Base-by-base conservation (phyloP, 2,888 invertebrate species). In the Eupithecia subfuscata region DNA sequence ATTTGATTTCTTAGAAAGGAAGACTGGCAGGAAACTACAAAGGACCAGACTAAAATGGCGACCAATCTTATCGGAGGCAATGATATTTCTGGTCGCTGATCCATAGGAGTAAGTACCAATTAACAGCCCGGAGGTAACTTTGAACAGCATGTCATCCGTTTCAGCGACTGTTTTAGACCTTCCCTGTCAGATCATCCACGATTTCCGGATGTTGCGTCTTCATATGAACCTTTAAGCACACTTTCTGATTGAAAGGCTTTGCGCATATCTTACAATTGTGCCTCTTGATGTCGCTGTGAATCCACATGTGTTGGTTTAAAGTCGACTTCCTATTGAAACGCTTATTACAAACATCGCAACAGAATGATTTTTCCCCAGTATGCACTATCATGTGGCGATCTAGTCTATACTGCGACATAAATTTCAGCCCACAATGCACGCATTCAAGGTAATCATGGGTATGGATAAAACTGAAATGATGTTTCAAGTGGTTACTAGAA, bases 291-390 rank as follows among this genome's bases (percentile, higher is more conserved):
- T 90, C 91, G 69, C 88, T 92, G 74, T 93, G 93, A 12, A 91
- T 88, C 92, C 92, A 92, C 85, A 90, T 90, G 75, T 93, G 93
- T 75, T 90, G 89, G 2, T 82, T 83, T 37, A 94, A 78, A 2
- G 88, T 90, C n/a, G 89, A 89, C 78, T 91, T 91, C 30, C 91
- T 84, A 2, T 88, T 85, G 79, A 93, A 94, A 0, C 85, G 82
- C 74, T 95, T 95, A 0, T 89, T 82, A 74, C 95, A 95, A 1
- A 92, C 87, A n/a, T 87, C 85, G 77, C 95, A 95, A 18, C 88
- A 84, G 74, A 92, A 95, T 0, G 90, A 86, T 76, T 93, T 95
- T 70, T 92, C 92, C 12, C 91, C 92, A 0, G 94, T 93, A 80
- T 95, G 95, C 0, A 90, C 89, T 1, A 94, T 88, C 85, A 90